phyloP scores from a whole-genome alignment of 64 coral and sea anemone species.

The Porites lutea region DNA sequence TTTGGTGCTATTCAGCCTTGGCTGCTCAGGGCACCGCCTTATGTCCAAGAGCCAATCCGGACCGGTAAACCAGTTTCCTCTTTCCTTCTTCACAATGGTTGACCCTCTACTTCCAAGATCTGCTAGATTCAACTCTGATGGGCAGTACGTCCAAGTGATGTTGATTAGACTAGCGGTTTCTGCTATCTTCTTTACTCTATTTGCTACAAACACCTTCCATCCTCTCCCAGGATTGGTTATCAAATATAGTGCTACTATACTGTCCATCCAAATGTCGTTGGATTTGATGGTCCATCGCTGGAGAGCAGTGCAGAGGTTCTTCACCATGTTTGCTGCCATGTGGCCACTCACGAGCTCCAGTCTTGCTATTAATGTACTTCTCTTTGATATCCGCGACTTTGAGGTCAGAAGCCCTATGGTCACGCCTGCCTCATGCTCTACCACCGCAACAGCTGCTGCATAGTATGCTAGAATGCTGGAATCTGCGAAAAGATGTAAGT shows the following conservation, averaged over 20 bases:
- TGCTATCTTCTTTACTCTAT: conserved; percentile 73
- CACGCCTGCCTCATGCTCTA: neutral
- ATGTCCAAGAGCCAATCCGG: conserved; percentile 48
- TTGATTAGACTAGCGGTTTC: conserved; percentile 18
- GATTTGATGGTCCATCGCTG: conserved; percentile 42
- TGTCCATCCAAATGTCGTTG: too few relatives aligned
- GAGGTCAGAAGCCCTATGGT: conserved; percentile 25
- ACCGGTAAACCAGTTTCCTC: conserved; percentile 54
- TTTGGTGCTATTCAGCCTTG: conserved; percentile 11
- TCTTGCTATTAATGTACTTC: conserved; percentile 22
- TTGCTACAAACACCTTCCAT: conserved; percentile 54
- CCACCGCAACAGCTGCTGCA: conserved; percentile 2
- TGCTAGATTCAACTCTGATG: conserved; percentile 46
- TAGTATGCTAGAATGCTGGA: conserved; percentile 41
- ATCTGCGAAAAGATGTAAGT: conserved; percentile 52
- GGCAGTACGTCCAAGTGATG: conserved; percentile 56
- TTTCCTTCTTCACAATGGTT: conserved; percentile 41
- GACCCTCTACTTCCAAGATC: conserved; percentile 65
- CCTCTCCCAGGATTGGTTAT: conserved; percentile 36
- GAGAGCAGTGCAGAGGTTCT: conserved; percentile 47
- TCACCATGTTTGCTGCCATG: conserved; percentile 58
- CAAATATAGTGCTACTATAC: too few relatives aligned
- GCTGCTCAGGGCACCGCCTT: conserved; percentile 40
- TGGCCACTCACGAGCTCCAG: conserved; percentile 51
- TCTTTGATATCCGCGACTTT: conserved; percentile 45